Base-by-base conservation (phyloP, 2,113 vertebrate genomes). In the Ahaetulla prasina region DNA sequence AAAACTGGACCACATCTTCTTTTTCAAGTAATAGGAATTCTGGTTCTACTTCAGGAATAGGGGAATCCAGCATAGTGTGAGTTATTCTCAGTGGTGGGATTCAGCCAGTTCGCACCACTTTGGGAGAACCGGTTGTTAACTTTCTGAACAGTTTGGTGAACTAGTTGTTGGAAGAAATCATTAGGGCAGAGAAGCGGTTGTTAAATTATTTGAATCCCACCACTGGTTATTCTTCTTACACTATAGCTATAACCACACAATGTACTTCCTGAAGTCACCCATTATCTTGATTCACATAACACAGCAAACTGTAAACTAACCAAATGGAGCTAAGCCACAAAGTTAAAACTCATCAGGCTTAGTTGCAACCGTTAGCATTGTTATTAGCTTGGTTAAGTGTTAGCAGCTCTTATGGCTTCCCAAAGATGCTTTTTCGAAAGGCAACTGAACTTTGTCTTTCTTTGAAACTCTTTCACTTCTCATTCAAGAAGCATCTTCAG, bases 1-100 rank as follows among this genome's bases (percentile, higher is more conserved):
- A 93, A 30, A 90, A 96, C 45, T 92, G 52, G 89, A 22, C 91
- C 4, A 1, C 90, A 1, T 11, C 30, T 27, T 93, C 25, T 3
- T 86, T 88, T 20, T 74, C 89, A 50, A 87, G 35, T 9, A 35
- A 39, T 23, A 90, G 85, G 25, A 80, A 80, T 30, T 88, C 89
- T 35, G 74, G 90, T 18, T 74, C 50, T 30, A 45, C 89, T 18
- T 90, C 85, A 47, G 92, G 85, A 18, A 43, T 80, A 23, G 14
- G 39, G 43, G 90, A 90, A n/a, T 84, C 43, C 55, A 45, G 18
- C 60, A 47, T 43, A 8, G 74, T 93, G 9, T 93, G 92, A 93
- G 4, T 27, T 2, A 14, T 27, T 80, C 35, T n/a, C n/a, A n/a
- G n/a, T n/a, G n/a, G n/a, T n/a, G n/a, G n/a, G n/a, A n/a, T n/a